phyloP scores from a whole-genome alignment of 2,797 vertebrate genomes.

The Pipistrellus kuhlii region DNA sequence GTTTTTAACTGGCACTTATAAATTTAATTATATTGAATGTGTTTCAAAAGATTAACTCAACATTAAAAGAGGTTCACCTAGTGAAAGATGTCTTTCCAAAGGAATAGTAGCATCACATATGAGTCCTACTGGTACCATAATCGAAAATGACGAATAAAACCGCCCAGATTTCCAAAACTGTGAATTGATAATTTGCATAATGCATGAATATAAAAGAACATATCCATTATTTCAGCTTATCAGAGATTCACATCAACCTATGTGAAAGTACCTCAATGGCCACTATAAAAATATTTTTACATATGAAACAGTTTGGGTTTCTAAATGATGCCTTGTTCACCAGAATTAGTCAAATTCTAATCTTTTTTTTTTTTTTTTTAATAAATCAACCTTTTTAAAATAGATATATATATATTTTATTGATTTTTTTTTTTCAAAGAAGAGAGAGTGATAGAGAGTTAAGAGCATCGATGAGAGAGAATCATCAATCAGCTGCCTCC shows the following conservation, averaged over 20 bases:
- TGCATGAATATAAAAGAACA: not conserved
- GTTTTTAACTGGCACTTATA: constrained; percentile 5
- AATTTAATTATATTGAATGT: constrained; percentile 28
- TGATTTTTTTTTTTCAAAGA: no score
- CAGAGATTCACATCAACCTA: not conserved
- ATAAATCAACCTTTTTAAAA: no score
- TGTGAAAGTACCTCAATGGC: not conserved
- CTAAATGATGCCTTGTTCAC: not conserved
- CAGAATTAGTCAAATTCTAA: not conserved
- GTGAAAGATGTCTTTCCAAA: not conserved
- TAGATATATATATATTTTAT: no score
- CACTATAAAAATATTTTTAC: not conserved
- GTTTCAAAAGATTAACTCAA: constrained; percentile 36
- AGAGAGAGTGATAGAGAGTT: no score
- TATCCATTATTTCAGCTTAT: not conserved
- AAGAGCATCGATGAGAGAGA: no score
- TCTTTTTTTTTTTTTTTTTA: not conserved
- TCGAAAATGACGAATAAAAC: not conserved
- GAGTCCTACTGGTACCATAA: not conserved
- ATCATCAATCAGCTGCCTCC: no score
- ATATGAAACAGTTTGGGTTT: not conserved
- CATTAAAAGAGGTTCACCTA: not conserved
- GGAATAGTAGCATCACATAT: not conserved
- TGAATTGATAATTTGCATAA: not conserved
- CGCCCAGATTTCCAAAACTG: not conserved